A percentile compares a stretch with the other conserved stretches of the same genome.
phyloP scores from a whole-genome alignment of 2,113 vertebrate species.

The Seriola rivoliana region DNA sequence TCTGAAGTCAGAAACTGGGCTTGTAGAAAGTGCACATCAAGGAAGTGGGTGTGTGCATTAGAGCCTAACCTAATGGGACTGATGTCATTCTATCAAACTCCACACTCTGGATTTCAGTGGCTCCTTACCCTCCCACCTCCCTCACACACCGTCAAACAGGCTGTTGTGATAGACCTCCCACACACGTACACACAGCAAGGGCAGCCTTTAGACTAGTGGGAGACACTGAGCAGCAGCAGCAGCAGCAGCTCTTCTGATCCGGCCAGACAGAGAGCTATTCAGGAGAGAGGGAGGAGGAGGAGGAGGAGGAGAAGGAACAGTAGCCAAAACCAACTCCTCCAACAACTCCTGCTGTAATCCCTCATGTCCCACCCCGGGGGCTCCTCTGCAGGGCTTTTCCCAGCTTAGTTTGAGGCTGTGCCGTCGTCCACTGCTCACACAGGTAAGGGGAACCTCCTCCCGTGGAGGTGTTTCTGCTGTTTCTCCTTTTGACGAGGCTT shows the following conservation, averaged over 20 bases:
- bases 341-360: conserved; percentile 41
- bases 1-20: background rate
- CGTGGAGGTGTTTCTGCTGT: conserved; percentile 27
- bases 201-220: conserved; percentile 48
- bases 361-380: conserved; percentile 41
- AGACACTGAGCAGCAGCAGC: conserved; percentile 44
- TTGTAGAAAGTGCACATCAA: background rate
- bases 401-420: conserved; percentile 54
- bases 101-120: conserved; percentile 24
- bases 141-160: conserved; percentile 46
- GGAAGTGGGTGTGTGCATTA: conserved; percentile 4
- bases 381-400: conserved; percentile 58
- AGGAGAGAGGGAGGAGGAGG: conserved; percentile 21
- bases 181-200: conserved; percentile 56
- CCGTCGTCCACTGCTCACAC: conserved; percentile 39
- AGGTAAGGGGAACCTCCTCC: conserved; percentile 71
- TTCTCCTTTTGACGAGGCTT: conserved; percentile 31
- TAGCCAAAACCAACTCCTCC: conserved; percentile 51
- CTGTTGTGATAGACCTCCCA: conserved; percentile 77
- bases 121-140: conserved; percentile 29
- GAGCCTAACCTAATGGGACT: conserved; percentile 8
- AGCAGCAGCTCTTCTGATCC: conserved; percentile 43
- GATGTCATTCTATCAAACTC: conserved; percentile 49
- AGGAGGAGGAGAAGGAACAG: conserved; percentile 49
- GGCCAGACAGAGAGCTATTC: conserved; percentile 43